These are phyloP conservation scores for Dasypus novemcinctus DNA, from an alignment of 2,113 vertebrate genomes.

Conservation along the genomic window DNA sequence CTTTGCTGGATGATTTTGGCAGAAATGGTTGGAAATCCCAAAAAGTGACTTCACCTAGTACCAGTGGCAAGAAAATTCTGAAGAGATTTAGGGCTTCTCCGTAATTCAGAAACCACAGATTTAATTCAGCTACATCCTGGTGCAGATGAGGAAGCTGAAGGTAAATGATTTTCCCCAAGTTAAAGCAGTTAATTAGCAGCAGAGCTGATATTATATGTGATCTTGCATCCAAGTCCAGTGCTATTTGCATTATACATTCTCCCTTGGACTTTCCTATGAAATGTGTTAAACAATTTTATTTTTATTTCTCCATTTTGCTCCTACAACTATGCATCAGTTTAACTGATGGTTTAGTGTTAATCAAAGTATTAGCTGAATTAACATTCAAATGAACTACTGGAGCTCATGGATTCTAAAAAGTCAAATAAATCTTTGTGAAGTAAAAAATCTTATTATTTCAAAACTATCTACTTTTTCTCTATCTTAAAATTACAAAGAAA, in stretches of 20 bases:
- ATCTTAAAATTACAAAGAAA: not conserved
- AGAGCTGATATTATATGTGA: not conserved
- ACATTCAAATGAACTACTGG: constrained; percentile 30
- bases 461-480: not conserved
- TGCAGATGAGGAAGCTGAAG: not conserved
- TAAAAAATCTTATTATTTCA: not conserved
- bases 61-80: not conserved
- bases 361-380: constrained; percentile 11
- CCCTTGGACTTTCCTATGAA: not conserved
- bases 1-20: not conserved
- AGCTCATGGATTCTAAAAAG: not conserved
- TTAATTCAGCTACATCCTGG: not conserved
- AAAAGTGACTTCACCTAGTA: not conserved
- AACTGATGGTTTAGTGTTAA: constrained; percentile 7
- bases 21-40: not conserved
- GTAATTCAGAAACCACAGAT: not conserved
- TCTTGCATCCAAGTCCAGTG: not conserved
- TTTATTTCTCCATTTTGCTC: constrained; percentile 20
- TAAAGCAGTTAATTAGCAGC: not conserved
- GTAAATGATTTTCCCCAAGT: not conserved
- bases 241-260: not conserved
- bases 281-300: not conserved
- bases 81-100: not conserved
- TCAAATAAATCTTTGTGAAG: constrained; percentile 1
- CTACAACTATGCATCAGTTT: constrained; percentile 6